A percentile compares a stretch with the other conserved stretches of the same genome.
phyloP scores from a whole-genome alignment of 1,140 invertebrate species.

The Drosophila murphyi region DNA sequence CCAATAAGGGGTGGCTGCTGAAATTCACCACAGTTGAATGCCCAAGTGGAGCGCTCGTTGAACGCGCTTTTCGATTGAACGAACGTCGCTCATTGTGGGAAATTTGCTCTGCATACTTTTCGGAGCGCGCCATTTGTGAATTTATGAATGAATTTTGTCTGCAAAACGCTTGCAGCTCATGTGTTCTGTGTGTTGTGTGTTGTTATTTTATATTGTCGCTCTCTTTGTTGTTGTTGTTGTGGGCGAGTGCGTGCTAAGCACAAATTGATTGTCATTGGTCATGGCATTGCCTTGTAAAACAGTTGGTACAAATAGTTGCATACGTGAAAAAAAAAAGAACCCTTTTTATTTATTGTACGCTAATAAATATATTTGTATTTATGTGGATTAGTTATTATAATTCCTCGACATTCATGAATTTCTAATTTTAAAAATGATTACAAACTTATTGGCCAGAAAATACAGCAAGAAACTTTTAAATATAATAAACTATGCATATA shows the following conservation, averaged over 20 bases:
- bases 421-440: neutral
- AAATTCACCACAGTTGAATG: slow-evolving; percentile 65
- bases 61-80: slow-evolving; percentile 52
- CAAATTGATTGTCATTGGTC: slow-evolving; percentile 76
- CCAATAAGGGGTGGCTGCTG: slow-evolving; percentile 70
- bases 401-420: neutral
- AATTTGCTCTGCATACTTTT: slow-evolving; percentile 66
- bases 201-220: neutral
- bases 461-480: neutral
- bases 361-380: neutral
- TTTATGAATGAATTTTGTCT: slow-evolving; percentile 74
- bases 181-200: slow-evolving; percentile 5
- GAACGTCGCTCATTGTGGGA: slow-evolving; percentile 42
- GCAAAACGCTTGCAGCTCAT: slow-evolving; percentile 44
- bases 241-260: slow-evolving; percentile 59
- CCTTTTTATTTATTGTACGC: neutral
- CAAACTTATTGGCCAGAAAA: neutral
- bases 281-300: slow-evolving; percentile 54
- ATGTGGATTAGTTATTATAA: slow-evolving; percentile 14
- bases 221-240: neutral
- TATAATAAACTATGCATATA: neutral
- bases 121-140: slow-evolving; percentile 35
- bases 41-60: slow-evolving; percentile 32
- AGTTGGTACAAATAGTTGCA: slow-evolving; percentile 24
- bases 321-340: slow-evolving; percentile 15